Evolutionary conservation across 2,888 invertebrate species (phyloP), one percentile per base, ranked within the genome.

Genomic region (Microctonus hyperodae): DNA sequence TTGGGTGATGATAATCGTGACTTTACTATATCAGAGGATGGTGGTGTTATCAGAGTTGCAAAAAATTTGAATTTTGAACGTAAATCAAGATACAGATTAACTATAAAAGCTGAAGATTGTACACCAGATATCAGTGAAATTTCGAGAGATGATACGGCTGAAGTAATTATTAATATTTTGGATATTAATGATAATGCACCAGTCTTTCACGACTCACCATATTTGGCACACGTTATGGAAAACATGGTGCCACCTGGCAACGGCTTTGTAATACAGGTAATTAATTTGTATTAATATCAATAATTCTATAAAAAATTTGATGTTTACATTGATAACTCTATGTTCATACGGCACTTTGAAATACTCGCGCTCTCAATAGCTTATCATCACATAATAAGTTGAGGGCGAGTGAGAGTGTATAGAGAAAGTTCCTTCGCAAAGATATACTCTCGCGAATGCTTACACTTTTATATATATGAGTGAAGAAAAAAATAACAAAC

Each of bases 131-230:
- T 90, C 73, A 86, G 85, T 61, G 86, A 83, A 44, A 74, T 68
- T 31, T 78, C 77, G 58, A 88, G 88, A 81, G 91, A 88, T 81
- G 94, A 92, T 86, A 92, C 90, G 66, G 94, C 90, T 74, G 92
- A 92, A 83, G 88, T 96, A 75, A 90, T 92, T 69, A 93, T 97
- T 78, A 89, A 90, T 66, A 92, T 97, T 63, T 90, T 92, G 73
- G 96, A 97, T 85, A 93, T 96, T 80, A 97, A 97, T 85, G 97
- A 97, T 86, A 96, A 96, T 81, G 92, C 93, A 33, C 97, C 97
- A 53, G 92, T 94, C 53, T 97, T 97, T 85, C 86, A 95, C 74
- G 94, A 97, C 85, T 96, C 96, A n/a, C 97, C 97, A 0, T 97
- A 96, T 85, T 86, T 95, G 80, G 95, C 95, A 4, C 92, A 93